Evolutionary conservation across 2,797 vertebrate species (phyloP).

Genomic region (Pantherophis alleghaniensis): DNA sequence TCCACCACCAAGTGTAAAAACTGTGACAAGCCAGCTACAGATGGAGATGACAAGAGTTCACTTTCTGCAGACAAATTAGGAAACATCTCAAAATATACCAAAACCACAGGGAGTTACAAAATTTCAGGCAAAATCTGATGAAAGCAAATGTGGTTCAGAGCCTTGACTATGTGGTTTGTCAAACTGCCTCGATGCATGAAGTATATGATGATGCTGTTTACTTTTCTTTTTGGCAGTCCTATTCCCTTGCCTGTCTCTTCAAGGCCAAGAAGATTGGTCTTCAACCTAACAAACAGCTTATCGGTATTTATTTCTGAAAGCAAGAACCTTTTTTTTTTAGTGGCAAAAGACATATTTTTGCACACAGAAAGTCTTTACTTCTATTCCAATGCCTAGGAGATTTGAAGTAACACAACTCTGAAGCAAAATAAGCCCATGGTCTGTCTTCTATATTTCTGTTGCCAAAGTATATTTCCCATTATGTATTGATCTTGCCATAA

Average conservation of each 20-base stretch:
- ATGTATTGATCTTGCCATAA: background rate
- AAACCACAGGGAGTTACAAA: conserved; percentile 21
- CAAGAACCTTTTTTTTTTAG: background rate
- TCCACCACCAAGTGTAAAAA: conserved; percentile 44
- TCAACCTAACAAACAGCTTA: background rate
- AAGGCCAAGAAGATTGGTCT: conserved; percentile 8
- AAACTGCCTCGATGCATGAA: conserved; percentile 23
- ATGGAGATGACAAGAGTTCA: conserved; percentile 52
- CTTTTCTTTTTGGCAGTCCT: background rate
- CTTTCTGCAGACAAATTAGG: conserved; percentile 42
- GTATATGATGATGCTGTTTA: background rate
- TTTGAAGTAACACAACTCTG: background rate
- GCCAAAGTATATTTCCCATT: background rate
- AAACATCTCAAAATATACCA: conserved; percentile 30
- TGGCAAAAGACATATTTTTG: background rate
- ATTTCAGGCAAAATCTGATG: conserved; percentile 36
- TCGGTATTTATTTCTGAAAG: background rate
- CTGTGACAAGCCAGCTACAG: conserved; percentile 52
- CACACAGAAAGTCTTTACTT: background rate
- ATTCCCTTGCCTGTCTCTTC: background rate
- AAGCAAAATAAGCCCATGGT: background rate
- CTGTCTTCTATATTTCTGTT: background rate
- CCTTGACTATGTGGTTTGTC: background rate
- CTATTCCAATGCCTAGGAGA: background rate
- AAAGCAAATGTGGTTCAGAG: conserved; percentile 39